Conservation (phyloP, 2,888 invertebrate genomes). For the Abrostola tripartita region DNA sequence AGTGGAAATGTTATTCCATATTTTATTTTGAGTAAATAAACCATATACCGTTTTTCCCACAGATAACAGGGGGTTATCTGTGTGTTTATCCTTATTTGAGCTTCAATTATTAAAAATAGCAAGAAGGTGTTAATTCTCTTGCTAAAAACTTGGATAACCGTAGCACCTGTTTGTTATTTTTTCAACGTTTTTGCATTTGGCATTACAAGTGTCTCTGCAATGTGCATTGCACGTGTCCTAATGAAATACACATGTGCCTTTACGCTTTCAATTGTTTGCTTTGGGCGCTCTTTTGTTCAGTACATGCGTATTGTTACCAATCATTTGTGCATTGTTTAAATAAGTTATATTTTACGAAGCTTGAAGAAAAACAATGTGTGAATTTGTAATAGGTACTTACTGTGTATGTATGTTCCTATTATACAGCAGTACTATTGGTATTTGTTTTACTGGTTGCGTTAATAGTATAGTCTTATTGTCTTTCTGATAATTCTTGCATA, state of each 20-base stretch:
- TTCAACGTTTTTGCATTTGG: conserved; percentile 33
- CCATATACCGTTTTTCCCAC: no score
- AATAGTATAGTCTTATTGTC: no score
- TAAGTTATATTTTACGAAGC: conserved; percentile 5
- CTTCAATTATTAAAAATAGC: background rate
- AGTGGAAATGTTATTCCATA: no score
- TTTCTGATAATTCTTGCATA: no score
- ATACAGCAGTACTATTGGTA: background rate
- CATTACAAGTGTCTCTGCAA: conserved; percentile 45
- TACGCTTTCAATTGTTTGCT: conserved; percentile 51
- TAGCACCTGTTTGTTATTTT: conserved; percentile 11
- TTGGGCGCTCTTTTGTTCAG: conserved; percentile 33
- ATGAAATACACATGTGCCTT: conserved; percentile 60
- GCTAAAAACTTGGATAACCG: background rate
- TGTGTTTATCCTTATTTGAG: background rate
- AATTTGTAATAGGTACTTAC: background rate
- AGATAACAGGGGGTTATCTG: no score
- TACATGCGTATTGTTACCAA: conserved; percentile 25
- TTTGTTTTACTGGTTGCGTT: no score
- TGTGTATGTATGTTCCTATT: background rate
- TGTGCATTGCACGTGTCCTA: conserved; percentile 66
- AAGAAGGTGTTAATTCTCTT: background rate
- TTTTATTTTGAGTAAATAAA: no score
- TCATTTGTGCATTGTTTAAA: conserved; percentile 27
- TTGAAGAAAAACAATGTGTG: background rate